Base-by-base conservation (phyloP, 2,113 vertebrate species). In the Aptenodytes forsteri region DNA sequence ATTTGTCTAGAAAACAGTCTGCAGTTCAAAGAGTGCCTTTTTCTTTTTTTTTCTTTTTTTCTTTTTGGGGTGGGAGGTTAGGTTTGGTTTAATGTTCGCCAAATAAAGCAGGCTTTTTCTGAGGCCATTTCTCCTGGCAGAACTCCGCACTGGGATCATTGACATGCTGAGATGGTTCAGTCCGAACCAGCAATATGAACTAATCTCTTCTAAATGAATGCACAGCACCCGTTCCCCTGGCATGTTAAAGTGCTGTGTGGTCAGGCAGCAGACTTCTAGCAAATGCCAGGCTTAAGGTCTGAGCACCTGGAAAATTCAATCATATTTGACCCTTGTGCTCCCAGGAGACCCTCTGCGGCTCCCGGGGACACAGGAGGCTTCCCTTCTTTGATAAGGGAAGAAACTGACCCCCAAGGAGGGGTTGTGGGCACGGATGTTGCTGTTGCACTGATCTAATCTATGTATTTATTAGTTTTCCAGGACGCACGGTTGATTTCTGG, bases 211-310 rank as follows among this genome's bases (percentile, higher is more conserved):
- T 36, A 14, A 10, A 10, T 0, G 8, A 49, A 15, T 0, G 1
- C 13, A 7, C 36, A 22, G 32, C 52, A 49, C 11, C 66, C 36
- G 0, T 7, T 21, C 16, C 50, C 27, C 15, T 0, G 7, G 46
- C 19, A 9, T 3, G 0, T 0, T 2, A 3, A 32, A 9, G 20
- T 3, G 18, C 6, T 16, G 17, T 2, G 30, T 49, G 59, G 6
- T 30, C 54, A 38, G 40, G 62, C 61, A 17, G 42, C 38, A 40
- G 54, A 1, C 40, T 32, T 12, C 32, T 11, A 30, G 17, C 30
- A 34, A n/a, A 30, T 23, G 7, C 27, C 76, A 46, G 26, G 32
- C 17, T 80, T 4, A 5, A 42, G 76, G 56, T 32, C 20, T 17
- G 29, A 54, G 30, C 7, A 5, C 38, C 25, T 69, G 56, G 30